Percentiles rank a stretch among this genome's conserved stretches.
These are phyloP conservation scores for Brachyhypopomus occidentalis DNA, from an alignment of 2,113 vertebrate genomes.

Conservation along the genomic window DNA sequence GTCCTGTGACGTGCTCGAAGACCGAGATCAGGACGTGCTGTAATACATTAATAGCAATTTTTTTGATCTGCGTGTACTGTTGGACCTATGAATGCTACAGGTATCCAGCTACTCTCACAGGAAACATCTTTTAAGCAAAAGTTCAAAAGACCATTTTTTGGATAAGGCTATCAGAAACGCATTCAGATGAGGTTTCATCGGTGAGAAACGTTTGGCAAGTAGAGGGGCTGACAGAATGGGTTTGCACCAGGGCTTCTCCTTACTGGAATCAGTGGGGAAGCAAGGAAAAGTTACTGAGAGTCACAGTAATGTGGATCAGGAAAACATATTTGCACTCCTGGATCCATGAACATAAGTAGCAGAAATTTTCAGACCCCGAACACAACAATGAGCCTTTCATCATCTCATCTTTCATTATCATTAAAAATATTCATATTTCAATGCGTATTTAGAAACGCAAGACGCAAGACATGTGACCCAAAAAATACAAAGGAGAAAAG, in stretches of 20 bases:
- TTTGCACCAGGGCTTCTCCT: neutral
- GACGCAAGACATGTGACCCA: no score
- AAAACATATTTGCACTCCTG: neutral
- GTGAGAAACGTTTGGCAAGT: slow-evolving; percentile 3
- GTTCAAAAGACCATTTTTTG: slow-evolving; percentile 32
- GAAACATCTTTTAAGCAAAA: slow-evolving; percentile 19
- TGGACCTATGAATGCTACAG: neutral
- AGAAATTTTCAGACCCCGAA: neutral
- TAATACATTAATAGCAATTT: slow-evolving; percentile 8
- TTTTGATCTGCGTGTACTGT: slow-evolving; percentile 9
- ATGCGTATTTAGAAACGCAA: no score
- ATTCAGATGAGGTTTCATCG: neutral
- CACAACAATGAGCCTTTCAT: neutral
- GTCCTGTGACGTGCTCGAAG: neutral
- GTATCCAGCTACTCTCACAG: neutral
- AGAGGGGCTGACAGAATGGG: slow-evolving; percentile 2
- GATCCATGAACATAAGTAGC: neutral
- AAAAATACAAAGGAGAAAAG: no score
- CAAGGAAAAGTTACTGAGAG: neutral
- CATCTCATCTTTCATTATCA: neutral
- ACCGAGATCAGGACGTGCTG: neutral
- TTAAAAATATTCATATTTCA: no score
- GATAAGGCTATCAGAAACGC: slow-evolving; percentile 24
- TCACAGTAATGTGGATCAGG: neutral
- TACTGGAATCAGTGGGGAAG: neutral